Conservation (phyloP, 1,140 invertebrate species). For the Drosophila jambulina region DNA sequence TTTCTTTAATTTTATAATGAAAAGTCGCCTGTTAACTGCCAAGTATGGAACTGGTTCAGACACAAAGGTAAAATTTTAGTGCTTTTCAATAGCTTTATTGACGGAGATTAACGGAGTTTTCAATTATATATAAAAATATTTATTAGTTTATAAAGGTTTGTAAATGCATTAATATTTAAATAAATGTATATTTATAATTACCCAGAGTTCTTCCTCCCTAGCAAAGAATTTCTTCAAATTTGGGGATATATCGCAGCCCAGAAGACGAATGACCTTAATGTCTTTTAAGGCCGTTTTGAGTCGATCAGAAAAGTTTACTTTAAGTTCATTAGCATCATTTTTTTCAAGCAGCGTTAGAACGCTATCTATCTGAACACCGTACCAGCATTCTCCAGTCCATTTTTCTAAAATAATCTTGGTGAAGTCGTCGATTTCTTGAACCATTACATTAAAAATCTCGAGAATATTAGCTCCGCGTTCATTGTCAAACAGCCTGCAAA, state of each 20-base stretch:
- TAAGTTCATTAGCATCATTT: constrained; percentile 49
- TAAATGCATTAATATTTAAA: no score
- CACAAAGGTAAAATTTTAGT: no score
- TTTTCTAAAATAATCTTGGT: constrained; percentile 45
- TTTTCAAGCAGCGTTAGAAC: constrained; percentile 40
- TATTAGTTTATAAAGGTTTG: no score
- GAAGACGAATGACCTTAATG: constrained; percentile 57
- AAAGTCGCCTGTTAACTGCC: no score
- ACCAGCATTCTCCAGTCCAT: constrained; percentile 53
- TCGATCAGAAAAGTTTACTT: constrained; percentile 84
- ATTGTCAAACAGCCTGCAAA: constrained; percentile 60
- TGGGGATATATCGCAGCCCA: constrained; percentile 54
- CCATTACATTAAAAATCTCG: constrained; percentile 47
- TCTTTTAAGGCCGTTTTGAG: constrained; percentile 67
- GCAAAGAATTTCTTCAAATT: constrained; percentile 83
- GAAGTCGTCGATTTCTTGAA: constrained; percentile 57
- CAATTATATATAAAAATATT: no score
- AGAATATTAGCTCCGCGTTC: constrained; percentile 57
- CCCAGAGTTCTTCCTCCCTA: constrained; percentile 86
- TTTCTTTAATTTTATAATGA: no score
- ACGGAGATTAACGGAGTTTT: no score
- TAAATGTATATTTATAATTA: constrained; percentile 5
- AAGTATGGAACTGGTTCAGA: no score
- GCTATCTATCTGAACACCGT: constrained; percentile 53
- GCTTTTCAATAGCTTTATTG: no score